Conservation (phyloP, 2,888 invertebrate genomes). For the Scrobipalpa costella region DNA sequence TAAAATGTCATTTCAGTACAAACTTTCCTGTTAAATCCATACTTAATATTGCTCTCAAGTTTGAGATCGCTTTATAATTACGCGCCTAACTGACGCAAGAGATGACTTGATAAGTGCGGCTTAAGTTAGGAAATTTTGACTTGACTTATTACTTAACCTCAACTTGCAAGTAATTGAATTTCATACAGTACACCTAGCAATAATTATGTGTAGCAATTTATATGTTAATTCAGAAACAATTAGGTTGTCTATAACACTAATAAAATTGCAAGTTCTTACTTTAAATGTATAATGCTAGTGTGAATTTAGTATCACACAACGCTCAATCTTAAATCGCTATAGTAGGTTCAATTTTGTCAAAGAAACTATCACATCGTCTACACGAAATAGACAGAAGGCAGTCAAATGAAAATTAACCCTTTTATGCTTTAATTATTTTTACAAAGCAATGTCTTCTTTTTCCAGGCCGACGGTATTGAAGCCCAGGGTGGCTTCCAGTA, state of each 20-base stretch:
- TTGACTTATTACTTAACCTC: conserved; percentile 21
- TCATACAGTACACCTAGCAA: not conserved
- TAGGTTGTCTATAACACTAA: not conserved
- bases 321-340: no score
- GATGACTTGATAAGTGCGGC: conserved; percentile 15
- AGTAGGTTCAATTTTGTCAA: no score
- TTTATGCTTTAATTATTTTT: no score
- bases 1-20: no score
- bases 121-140: conserved; percentile 18
- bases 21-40: no score
- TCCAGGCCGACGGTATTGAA: conserved; percentile 74
- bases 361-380: no score
- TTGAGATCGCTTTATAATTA: no score
- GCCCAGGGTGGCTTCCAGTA: conserved; percentile 82
- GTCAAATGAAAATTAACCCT: not conserved
- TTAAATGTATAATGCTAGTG: no score
- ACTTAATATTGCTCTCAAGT: no score
- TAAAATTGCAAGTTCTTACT: no score
- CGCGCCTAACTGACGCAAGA: conserved; percentile 14
- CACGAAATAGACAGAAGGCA: not conserved
- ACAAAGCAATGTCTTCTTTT: conserved; percentile 29
- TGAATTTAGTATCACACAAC: not conserved
- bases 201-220: conserved; percentile 3
- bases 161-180: conserved; percentile 14
- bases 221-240: not conserved